These are phyloP conservation scores for Rhizomys pruinosus DNA, from an alignment of 2,113 vertebrate genomes.

Conservation along the genomic window DNA sequence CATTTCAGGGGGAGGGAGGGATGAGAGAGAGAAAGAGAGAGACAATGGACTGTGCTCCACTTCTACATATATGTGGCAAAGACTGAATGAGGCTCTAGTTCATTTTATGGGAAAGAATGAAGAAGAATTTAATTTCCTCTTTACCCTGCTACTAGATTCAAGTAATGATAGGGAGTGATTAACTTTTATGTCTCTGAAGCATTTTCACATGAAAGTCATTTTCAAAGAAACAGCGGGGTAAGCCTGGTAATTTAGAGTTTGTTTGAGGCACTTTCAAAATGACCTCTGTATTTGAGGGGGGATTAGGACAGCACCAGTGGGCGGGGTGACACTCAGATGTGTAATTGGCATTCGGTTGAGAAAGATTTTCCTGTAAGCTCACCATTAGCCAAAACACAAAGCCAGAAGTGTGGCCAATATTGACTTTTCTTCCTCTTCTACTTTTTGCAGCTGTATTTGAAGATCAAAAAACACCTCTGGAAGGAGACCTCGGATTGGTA, in stretches of 20 bases:
- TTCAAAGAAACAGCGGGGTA: constrained; percentile 70
- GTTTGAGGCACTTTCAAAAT: constrained; percentile 63
- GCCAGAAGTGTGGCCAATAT: neutral
- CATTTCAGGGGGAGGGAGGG: neutral
- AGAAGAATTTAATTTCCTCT: constrained; percentile 70
- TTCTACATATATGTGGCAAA: constrained; percentile 23
- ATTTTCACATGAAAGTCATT: constrained; percentile 77
- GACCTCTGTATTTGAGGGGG: constrained; percentile 52
- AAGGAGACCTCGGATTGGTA: neutral
- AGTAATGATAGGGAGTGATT: constrained; percentile 71
- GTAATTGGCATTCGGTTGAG: constrained; percentile 36
- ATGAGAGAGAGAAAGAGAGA: neutral
- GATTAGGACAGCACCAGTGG: constrained; percentile 26
- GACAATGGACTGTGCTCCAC: neutral
- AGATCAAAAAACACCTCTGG: constrained; percentile 37
- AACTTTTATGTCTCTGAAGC: constrained; percentile 73
- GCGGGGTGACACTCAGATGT: neutral
- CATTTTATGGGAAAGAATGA: constrained; percentile 68
- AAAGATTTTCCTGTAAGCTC: constrained; percentile 57
- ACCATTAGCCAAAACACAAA: constrained; percentile 52
- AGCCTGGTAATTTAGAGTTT: constrained; percentile 67
- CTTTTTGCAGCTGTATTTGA: neutral
- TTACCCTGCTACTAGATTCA: constrained; percentile 59
- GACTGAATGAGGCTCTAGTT: constrained; percentile 51
- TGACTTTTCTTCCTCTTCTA: constrained; percentile 13